Percentiles rank a stretch among this genome's conserved stretches.
These are phyloP conservation scores for Monochamus saltuarius DNA, from an alignment of 1,140 invertebrate genomes.

Conservation along the genomic window DNA sequence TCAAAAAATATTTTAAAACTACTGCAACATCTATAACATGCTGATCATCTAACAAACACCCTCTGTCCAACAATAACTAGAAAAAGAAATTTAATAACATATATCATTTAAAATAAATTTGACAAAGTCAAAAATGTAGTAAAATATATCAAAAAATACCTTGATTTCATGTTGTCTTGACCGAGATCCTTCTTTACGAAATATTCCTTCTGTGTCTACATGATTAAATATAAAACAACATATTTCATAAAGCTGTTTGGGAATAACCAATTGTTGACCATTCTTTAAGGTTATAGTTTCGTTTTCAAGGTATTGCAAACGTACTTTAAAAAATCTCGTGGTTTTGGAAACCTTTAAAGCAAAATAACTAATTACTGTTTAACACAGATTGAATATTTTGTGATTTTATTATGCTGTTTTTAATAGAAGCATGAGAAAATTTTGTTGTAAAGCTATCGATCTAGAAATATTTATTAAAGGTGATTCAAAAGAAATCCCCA, in stretches of 20 bases:
- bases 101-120: slow-evolving; percentile 19
- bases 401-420: no score
- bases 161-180: slow-evolving; percentile 77
- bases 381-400: slow-evolving; percentile 1
- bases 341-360: slow-evolving; percentile 43
- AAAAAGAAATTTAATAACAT: slow-evolving; percentile 32
- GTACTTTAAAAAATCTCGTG: slow-evolving; percentile 63
- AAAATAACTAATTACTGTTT: no score
- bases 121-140: not conserved
- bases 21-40: slow-evolving; percentile 80
- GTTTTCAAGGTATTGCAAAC: slow-evolving; percentile 59
- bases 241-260: slow-evolving; percentile 73
- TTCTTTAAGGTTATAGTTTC: slow-evolving; percentile 62
- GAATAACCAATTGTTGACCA: slow-evolving; percentile 65
- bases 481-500: no score
- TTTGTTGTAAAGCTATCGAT: no score
- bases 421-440: no score
- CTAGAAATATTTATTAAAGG: no score
- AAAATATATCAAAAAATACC: slow-evolving; percentile 51
- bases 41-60: slow-evolving; percentile 63
- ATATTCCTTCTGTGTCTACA: slow-evolving; percentile 75
- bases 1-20: slow-evolving; percentile 79
- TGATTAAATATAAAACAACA: slow-evolving; percentile 66
- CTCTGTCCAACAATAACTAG: slow-evolving; percentile 64
- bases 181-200: slow-evolving; percentile 81